phyloP scores from a whole-genome alignment of 2,888 invertebrate genomes.

The Nebria brevicollis region DNA sequence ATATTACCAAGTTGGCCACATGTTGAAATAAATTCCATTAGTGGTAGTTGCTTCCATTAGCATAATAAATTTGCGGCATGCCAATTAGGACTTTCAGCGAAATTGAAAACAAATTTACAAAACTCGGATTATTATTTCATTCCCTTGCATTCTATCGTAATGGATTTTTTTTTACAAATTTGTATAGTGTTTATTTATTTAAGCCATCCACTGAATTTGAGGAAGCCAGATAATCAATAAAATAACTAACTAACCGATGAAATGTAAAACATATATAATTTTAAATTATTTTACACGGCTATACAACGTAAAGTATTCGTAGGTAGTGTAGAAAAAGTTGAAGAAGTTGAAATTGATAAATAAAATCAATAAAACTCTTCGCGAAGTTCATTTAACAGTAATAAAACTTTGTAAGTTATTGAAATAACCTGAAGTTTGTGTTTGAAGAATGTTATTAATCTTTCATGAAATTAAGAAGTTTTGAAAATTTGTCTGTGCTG shows the following conservation, averaged over 20 bases:
- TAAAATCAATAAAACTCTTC: background rate
- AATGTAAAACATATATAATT: no score
- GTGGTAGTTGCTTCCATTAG: conserved; percentile 43
- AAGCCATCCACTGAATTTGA: no score
- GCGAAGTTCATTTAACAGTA: background rate
- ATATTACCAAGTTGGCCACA: conserved; percentile 18
- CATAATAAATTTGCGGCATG: conserved; percentile 42
- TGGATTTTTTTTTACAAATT: no score
- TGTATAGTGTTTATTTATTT: no score
- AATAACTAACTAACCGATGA: no score
- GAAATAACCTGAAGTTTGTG: background rate
- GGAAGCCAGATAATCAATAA: no score
- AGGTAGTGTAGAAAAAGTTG: background rate
- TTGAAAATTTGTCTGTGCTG: background rate
- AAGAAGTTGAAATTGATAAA: background rate
- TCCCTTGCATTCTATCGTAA: no score
- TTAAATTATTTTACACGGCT: no score
- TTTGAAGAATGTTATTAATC: background rate
- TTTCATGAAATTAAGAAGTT: background rate
- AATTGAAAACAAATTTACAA: background rate
- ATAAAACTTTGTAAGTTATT: background rate
- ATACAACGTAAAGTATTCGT: no score
- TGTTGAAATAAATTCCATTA: conserved; percentile 44
- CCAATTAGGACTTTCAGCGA: conserved; percentile 34
- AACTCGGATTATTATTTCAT: background rate